These are phyloP conservation scores for Ammospiza caudacuta DNA, from an alignment of 2,113 vertebrate genomes.

Conservation along the genomic window DNA sequence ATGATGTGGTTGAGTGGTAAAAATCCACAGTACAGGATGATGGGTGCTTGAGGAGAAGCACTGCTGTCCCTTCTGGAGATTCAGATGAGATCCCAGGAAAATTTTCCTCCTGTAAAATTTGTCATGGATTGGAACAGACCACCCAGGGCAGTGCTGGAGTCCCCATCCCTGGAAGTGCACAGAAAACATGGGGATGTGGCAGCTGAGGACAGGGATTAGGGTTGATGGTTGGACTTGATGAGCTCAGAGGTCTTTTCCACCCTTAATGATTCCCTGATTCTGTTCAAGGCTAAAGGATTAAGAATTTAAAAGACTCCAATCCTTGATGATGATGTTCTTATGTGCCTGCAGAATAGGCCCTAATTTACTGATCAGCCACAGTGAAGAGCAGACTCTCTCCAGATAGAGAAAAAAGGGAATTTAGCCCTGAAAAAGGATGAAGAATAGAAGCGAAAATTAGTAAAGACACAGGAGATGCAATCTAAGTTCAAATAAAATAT, in stretches of 20 bases:
- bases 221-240: not conserved
- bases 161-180: not conserved
- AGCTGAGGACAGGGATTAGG: not conserved
- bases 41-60: not conserved
- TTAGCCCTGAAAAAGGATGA: not conserved
- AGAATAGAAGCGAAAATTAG: not conserved
- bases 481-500: not conserved
- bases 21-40: not conserved
- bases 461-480: not conserved
- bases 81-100: not conserved
- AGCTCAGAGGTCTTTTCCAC: not conserved
- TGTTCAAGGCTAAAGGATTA: not conserved
- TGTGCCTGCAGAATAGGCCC: not conserved
- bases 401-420: not conserved
- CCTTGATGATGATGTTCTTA: not conserved
- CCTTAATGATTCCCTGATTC: not conserved
- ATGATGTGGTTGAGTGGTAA: not conserved
- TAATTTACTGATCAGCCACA: not conserved
- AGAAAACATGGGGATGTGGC: accelerated
- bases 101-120: not conserved
- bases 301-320: not conserved
- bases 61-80: not conserved
- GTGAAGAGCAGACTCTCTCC: not conserved
- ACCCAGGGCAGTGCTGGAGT: not conserved
- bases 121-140: no score